phyloP scores from a whole-genome alignment of 2,113 vertebrate species.

The Oriolus oriolus region DNA sequence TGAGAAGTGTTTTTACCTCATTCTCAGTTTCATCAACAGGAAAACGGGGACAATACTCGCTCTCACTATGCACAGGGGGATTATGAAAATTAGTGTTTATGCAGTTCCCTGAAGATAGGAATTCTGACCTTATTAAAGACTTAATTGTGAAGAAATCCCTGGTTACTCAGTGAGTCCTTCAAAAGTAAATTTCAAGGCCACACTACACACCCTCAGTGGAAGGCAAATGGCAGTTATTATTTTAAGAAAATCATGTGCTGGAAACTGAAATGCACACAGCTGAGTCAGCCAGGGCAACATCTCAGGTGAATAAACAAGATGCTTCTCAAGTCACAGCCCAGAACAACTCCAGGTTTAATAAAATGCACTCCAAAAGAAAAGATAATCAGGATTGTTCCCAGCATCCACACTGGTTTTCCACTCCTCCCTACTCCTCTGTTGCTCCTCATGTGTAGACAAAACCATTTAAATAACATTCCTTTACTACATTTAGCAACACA shows the following conservation, averaged over 20 bases:
- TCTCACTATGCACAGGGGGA: not conserved
- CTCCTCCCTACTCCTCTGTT: not conserved
- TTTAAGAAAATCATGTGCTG: not conserved
- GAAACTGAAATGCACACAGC: not conserved
- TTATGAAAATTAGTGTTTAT: not conserved
- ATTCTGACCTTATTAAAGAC: slow-evolving; percentile 37
- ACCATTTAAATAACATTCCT: not conserved
- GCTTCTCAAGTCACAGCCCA: not conserved
- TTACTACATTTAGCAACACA: not conserved
- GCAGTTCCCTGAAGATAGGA: not conserved
- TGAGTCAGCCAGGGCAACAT: not conserved
- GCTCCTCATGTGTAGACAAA: not conserved
- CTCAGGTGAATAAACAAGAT: not conserved
- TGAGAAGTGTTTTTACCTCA: not conserved
- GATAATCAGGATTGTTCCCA: not conserved
- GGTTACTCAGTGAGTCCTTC: not conserved
- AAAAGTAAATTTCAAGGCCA: slow-evolving; percentile 39
- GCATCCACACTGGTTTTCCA: not conserved
- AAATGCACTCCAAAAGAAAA: not conserved
- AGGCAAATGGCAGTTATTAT: not conserved
- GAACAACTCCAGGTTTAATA: not conserved
- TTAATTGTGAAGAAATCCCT: slow-evolving; percentile 51
- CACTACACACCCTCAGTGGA: accelerated
- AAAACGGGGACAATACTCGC: not conserved
- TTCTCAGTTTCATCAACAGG: not conserved